phyloP scores from a whole-genome alignment of 2,797 vertebrate genomes.

The Cichlasoma orientale region DNA sequence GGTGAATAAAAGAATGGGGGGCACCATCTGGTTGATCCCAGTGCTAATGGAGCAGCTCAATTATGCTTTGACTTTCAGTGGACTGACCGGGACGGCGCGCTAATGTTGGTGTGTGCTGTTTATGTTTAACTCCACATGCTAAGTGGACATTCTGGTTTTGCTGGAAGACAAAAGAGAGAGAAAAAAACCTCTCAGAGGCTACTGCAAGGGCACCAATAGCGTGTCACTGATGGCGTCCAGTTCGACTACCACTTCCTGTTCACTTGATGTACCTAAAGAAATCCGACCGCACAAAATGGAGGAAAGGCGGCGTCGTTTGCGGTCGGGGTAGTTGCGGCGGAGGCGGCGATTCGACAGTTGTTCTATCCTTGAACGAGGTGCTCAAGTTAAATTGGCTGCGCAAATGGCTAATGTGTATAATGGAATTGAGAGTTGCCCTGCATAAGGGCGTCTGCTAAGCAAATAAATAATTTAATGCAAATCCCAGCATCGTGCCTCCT shows the following conservation, averaged over 20 bases:
- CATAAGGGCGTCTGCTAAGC: slow-evolving; percentile 79
- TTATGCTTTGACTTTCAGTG: slow-evolving; percentile 78
- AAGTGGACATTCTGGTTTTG: slow-evolving; percentile 30
- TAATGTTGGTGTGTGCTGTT: slow-evolving; percentile 55
- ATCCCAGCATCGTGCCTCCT: slow-evolving; percentile 81
- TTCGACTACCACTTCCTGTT: slow-evolving; percentile 40
- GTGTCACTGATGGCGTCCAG: not conserved
- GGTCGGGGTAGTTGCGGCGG: not conserved
- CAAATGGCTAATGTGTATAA: slow-evolving; percentile 81
- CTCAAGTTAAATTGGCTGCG: slow-evolving; percentile 76
- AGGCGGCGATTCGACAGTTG: slow-evolving; percentile 44
- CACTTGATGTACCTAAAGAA: slow-evolving; percentile 22
- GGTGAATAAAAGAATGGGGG: slow-evolving; percentile 56
- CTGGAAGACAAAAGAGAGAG: not conserved
- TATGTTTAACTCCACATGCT: slow-evolving; percentile 24
- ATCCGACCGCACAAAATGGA: slow-evolving; percentile 23
- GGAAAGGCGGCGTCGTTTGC: slow-evolving; percentile 8
- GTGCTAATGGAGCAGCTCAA: slow-evolving; percentile 78
- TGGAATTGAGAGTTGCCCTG: slow-evolving; percentile 77
- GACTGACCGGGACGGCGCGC: slow-evolving; percentile 54
- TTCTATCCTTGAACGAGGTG: slow-evolving; percentile 79
- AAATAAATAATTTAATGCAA: slow-evolving; percentile 87
- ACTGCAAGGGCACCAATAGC: not conserved
- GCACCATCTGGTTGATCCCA: slow-evolving; percentile 78
- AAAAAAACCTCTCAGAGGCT: not conserved